Base-by-base conservation (phyloP, 1,140 invertebrate genomes). In the Drosophila nigromelanica region DNA sequence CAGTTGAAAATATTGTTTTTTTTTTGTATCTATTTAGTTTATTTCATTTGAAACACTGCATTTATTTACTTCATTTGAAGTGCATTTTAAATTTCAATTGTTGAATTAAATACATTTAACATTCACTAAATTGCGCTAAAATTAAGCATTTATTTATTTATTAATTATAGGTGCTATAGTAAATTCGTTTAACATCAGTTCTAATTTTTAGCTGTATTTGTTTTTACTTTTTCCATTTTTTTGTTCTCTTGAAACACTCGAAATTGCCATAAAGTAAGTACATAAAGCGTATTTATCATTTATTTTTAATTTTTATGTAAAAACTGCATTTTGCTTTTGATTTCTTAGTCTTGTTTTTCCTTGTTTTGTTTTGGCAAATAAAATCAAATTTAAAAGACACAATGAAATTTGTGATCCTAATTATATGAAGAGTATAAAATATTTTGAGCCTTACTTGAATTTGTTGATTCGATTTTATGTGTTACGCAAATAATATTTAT, bases 111-210 rank as follows among this genome's bases (percentile, higher is more conserved):
- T 89, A 89, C 83, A 89, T 73, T 89, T 71, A 89, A 89, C 83
- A 89, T 89, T 80, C 67, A 89, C 85, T 83, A 86, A 86, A 79
- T 77, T 86, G 74, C 78, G 70, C 81, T 87, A 81, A 80, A 74
- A 81, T 73, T 73, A 79, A 61, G 68, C 54, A 52, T 70, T 59
- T 52, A 51, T 60, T 78, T 71, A 58, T 66, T 67, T 78, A 50
- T 71, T 47, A 48, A 54, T 70, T 66, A 54, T 18, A 21, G 7
- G 11, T 61, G 70, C 85, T 91, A 91, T 90, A 91, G 89, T 91
- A 91, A 91, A 91, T 91, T 91, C 89, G 89, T 91, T 90, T 75
- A 89, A 86, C 89, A 86, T 90, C 89, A 91, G 89, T 91, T 89
- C 89, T 89, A 90, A 87, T 85, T 72, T 61, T 77, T 77, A 83